These are phyloP conservation scores for Synanceia verrucosa DNA, from an alignment of 2,797 vertebrate species.

Conservation along the genomic window DNA sequence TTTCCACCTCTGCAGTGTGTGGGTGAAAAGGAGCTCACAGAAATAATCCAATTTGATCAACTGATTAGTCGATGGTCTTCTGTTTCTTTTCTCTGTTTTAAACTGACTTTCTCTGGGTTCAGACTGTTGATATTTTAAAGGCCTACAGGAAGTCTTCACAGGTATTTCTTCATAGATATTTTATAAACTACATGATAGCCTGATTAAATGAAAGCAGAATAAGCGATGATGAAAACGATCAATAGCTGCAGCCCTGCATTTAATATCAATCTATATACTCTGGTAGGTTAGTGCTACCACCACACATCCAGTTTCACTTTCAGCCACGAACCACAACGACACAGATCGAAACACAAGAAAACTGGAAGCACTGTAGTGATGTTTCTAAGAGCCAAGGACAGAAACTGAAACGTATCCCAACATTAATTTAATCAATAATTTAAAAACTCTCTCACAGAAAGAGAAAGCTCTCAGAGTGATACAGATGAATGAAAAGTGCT, in stretches of 20 bases:
- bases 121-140: too few relatives aligned
- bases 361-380: neutral
- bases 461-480: neutral
- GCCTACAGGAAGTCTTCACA: neutral
- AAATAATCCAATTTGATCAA: neutral
- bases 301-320: constrained; percentile 40
- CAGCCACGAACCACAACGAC: constrained; percentile 25
- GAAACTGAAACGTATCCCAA: neutral
- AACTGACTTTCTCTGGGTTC: neutral
- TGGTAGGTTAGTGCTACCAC: neutral
- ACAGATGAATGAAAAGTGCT: constrained; percentile 14
- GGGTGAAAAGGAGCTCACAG: neutral
- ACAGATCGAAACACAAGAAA: neutral
- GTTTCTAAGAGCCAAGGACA: neutral
- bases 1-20: constrained; percentile 33
- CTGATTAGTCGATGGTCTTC: neutral
- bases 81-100: neutral
- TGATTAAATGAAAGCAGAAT: neutral
- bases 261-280: neutral
- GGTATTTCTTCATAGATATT: neutral
- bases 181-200: neutral
- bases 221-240: neutral
- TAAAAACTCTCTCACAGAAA: neutral
- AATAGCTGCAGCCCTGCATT: neutral
- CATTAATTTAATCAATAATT: neutral